These are phyloP conservation scores for Schizopygopsis malacanthus DNA, from an alignment of 2,797 vertebrate genomes.

Conservation along the genomic window DNA sequence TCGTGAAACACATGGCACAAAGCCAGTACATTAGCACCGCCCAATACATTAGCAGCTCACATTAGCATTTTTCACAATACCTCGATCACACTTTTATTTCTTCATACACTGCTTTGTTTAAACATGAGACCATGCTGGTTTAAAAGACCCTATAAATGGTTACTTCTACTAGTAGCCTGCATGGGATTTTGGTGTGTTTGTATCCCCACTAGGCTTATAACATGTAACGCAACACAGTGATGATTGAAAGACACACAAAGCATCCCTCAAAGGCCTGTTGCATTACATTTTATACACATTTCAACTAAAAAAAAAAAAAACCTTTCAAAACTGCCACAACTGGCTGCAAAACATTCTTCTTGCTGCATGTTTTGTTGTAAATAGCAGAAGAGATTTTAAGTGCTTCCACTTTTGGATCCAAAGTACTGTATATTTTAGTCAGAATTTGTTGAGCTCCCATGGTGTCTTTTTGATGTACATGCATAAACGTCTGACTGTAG, in stretches of 20 bases:
- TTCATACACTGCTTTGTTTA: neutral
- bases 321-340: too few species aligned
- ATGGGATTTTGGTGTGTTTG: neutral
- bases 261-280: too few species aligned
- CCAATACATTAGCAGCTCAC: slow-evolving; percentile 63
- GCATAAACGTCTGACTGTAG: neutral
- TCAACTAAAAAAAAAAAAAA: too few species aligned
- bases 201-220: neutral
- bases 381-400: neutral
- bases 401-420: neutral
- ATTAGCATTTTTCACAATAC: slow-evolving; percentile 8
- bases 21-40: slow-evolving; percentile 65
- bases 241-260: neutral
- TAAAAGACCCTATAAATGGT: neutral
- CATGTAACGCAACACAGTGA: neutral
- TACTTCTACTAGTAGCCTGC: neutral
- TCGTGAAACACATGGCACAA: slow-evolving; percentile 73
- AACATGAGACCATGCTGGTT: too few species aligned
- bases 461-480: neutral
- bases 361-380: neutral
- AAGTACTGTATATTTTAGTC: neutral
- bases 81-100: neutral
- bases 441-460: neutral
- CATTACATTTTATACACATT: too few species aligned
- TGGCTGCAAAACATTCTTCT: too few species aligned